Conservation (phyloP, 2,797 vertebrate species). For the Myotis myotis region DNA sequence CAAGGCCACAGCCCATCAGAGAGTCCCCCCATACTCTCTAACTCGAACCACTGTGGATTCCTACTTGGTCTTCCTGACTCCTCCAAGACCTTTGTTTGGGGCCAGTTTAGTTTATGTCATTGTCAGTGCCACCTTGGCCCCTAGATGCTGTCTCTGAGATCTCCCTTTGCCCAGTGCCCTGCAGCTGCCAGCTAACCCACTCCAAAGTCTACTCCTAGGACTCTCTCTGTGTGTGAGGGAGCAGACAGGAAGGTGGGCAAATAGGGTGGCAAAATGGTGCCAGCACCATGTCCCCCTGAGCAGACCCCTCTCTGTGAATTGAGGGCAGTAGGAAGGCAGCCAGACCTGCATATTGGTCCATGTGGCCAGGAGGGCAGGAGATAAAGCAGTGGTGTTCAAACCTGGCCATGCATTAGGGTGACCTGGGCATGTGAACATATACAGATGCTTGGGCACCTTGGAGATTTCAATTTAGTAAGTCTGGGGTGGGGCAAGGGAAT, state of each 20-base stretch:
- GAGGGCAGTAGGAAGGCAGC: neutral
- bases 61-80: neutral
- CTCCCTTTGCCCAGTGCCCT: neutral
- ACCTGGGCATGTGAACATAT: neutral
- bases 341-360: rapidly evolving
- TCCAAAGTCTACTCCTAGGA: neutral
- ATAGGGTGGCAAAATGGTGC: too few species aligned
- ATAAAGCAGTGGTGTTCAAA: neutral
- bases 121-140: neutral
- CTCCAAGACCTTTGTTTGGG: neutral
- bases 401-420: neutral
- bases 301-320: neutral
- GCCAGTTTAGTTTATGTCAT: neutral
- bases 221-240: neutral
- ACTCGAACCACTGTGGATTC: neutral
- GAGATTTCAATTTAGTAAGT: neutral
- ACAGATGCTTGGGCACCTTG: neutral
- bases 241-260: neutral
- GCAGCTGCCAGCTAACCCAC: neutral
- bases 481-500: neutral
- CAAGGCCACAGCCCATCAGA: rapidly evolving
- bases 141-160: neutral
- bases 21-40: neutral
- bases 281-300: neutral
- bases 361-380: neutral